Evolutionary conservation across 2,113 vertebrate species (phyloP), one percentile per base, ranked within the genome.

Genomic region (Oncorhynchus kisutch): DNA sequence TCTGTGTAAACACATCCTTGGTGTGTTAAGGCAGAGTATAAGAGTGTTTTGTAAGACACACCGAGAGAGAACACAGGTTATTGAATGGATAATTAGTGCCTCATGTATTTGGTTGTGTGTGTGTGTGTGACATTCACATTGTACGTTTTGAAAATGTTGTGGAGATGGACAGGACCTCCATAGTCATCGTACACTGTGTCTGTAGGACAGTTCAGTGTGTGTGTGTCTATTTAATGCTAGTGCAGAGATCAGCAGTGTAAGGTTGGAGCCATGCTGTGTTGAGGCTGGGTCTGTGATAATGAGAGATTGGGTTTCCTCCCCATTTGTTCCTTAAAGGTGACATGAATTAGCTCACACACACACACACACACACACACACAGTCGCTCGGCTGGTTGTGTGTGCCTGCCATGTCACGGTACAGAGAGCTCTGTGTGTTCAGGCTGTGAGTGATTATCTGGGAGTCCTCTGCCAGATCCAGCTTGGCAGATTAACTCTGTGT

Each of bases 41-140:
- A 39, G 34, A 8, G 7, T 39, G 6, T 8, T 39, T 39, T 39
- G 34, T 39, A 39, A 39, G 34, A 39, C 7, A 39, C 34, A 51
- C 49, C 31, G 11, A 34, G 14, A 75, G 83, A 82, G 79, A 86
- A 85, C 78, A 74, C 67, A 70, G 81, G 77, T 89, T 89, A 90
- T 89, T 87, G 77, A 78, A 83, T 71, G 66, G 79, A 79, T 86
- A 81, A 88, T 83, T 88, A 82, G 82, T 87, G 72, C 84, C 27
- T 14, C 39, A 24, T 81, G 48, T 78, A 78, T 70, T 74, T 67
- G 59, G 75, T 71, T 71, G 75, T 57, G 2, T 60, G 48, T 49
- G 9, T 14, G 9, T 51, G 20, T n/a, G 59, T 20, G 59, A 22
- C 16, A 60, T 22, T n/a, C 18, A 60, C 65, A 60, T 20, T 22